Conservation (phyloP, 2,888 invertebrate species). For the Eudasyphora cyanicolor region DNA sequence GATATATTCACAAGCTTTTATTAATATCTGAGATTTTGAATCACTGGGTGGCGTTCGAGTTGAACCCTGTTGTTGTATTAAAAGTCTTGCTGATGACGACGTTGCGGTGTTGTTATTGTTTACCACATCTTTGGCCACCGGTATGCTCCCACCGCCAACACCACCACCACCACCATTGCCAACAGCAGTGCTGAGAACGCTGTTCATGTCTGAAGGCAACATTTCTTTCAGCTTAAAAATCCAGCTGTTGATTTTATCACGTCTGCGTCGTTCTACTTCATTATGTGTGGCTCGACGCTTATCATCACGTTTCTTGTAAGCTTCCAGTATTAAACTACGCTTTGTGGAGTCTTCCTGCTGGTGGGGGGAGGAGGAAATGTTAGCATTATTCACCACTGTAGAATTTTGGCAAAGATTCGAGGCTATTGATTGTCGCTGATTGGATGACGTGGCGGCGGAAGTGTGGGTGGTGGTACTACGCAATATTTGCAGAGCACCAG, state of each 20-base stretch:
- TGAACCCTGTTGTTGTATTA: conserved; percentile 32
- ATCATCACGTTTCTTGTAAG: conserved; percentile 86
- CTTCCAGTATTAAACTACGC: conserved; percentile 71
- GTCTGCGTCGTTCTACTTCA: conserved; percentile 94
- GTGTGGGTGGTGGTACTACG: conserved; percentile 25
- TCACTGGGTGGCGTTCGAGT: conserved; percentile 81
- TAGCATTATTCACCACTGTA: not conserved
- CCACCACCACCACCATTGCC: not conserved
- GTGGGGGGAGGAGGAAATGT: not conserved
- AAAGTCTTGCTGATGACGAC: not conserved
- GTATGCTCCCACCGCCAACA: not conserved
- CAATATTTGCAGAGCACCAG: conserved; percentile 36
- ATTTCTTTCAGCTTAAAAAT: conserved; percentile 95
- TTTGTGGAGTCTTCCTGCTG: conserved; percentile 62
- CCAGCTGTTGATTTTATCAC: conserved; percentile 99
- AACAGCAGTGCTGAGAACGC: conserved; percentile 17
- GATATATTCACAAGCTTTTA: conserved; percentile 97
- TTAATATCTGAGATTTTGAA: conserved; percentile 97
- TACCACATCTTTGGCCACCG: conserved; percentile 15
- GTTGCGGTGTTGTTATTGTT: conserved; percentile 23
- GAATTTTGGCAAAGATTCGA: conserved; percentile 18
- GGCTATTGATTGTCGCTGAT: conserved; percentile 36
- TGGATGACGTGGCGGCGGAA: conserved; percentile 11
- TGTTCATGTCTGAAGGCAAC: conserved; percentile 84
- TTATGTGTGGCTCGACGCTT: conserved; percentile 95